A percentile compares a stretch with the other conserved stretches of the same genome.
These are phyloP conservation scores for Lethocerus indicus DNA, from an alignment of 1,140 invertebrate genomes.

Conservation along the genomic window DNA sequence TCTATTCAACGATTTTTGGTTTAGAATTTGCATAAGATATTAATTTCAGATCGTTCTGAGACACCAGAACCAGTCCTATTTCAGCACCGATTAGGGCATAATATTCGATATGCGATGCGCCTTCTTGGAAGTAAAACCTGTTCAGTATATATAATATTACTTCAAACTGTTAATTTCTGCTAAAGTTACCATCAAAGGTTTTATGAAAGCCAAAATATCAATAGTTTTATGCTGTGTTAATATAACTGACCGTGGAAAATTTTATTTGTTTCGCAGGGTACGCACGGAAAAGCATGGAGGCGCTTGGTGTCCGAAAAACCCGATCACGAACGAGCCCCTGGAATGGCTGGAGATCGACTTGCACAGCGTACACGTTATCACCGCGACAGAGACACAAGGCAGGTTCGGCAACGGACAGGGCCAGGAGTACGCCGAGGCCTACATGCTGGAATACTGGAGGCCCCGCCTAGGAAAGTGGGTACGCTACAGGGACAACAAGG, in stretches of 20 bases:
- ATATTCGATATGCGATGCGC: too few species aligned
- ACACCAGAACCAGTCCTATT: too few species aligned
- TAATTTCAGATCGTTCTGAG: too few species aligned
- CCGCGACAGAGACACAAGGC: constrained; percentile 66
- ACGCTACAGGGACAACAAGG: constrained; percentile 46
- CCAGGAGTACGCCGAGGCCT: constrained; percentile 59
- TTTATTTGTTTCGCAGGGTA: constrained; percentile 38
- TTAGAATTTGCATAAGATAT: too few species aligned
- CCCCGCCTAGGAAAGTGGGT: constrained; percentile 51
- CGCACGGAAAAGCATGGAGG: constrained; percentile 60
- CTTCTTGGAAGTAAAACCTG: too few species aligned
- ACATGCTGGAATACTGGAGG: constrained; percentile 62
- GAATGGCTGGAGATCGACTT: constrained; percentile 72
- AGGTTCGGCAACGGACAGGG: constrained; percentile 73
- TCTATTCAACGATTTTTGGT: too few species aligned
- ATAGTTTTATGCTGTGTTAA: background rate
- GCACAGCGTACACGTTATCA: constrained; percentile 51
- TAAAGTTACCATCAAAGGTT: background rate
- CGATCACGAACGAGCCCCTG: constrained; percentile 46
- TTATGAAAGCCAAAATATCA: background rate
- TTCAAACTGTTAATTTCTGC: too few species aligned
- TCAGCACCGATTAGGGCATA: too few species aligned
- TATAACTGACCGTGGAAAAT: background rate
- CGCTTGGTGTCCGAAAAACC: constrained; percentile 67
- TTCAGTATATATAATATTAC: too few species aligned